Evolutionary conservation across 2,888 invertebrate species (phyloP), one percentile per base, ranked within the genome.

Genomic region (Caenorhabditis sinica): DNA sequence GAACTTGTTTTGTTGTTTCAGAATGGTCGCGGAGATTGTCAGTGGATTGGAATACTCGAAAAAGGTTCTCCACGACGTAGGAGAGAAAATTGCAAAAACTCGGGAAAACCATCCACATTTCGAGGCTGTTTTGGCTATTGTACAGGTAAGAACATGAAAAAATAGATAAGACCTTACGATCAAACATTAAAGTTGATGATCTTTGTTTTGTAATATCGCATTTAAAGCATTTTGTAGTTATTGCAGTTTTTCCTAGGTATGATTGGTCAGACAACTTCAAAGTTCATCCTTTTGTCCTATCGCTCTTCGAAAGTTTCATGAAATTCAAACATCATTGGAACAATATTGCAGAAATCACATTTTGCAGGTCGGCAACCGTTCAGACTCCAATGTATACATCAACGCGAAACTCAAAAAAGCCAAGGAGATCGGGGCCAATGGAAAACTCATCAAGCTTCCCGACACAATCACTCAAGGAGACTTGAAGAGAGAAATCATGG

Each of bases 311-410:
- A 40, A 36, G 13, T 45, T 45, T 13, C 15, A 13, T 25, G 6
- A 60, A 60, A 20, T 45, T 45, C 43, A 33, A 45, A 30, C 6
- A 30, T 33, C 30, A 60, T 20, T 6, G 13, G 33, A 28, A 23
- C 17, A 53, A 30, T 56, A 45, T 11, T 36, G 1, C 17, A 65
- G 9, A 69, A 28, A 17, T 71, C 15, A n/a, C 15, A 45, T 23
- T 66, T 80, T 86, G 33, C 96, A 98, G 95, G 98, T 99, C 83
- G 99, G 99, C 15, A 96, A 95, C 1, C 95, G 98, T 0, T 97
- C 97, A 93, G 98, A 99, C 94, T 98, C 98, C 60, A 98, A 98
- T 94, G 97, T 98, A 6, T 99, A 99, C 94, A 98, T 99, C 93
- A 95, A 96, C 45, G 97, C 96, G 96, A 99, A 99, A 94, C 95